Evolutionary conservation across 1,140 invertebrate species (phyloP), one percentile per base, ranked within the genome.

Genomic region (Charaxes varanes): DNA sequence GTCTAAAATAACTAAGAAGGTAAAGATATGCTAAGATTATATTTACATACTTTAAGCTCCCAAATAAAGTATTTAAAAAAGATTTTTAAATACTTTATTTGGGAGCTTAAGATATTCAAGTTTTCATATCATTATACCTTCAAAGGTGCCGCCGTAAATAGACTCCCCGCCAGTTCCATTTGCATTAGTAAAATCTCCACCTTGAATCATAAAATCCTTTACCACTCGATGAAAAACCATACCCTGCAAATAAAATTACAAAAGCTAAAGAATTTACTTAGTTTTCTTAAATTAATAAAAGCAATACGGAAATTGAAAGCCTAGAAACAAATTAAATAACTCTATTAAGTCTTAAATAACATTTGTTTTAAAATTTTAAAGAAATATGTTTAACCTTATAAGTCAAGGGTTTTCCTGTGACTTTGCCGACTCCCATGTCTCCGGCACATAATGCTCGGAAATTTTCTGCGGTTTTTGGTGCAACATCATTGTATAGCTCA

Each of bases 401-500:
- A 59, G 91, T 88, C 6, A 93, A 76, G 4, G 88, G 88, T 67
- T 94, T 94, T 19, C 87, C 87, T 0, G 92, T 92, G 2, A 84
- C 87, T 67, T 88, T 87, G 5, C 93, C 94, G 4, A 91, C 81
- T 5, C 94, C 93, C 64, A 90, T 91, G 62, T 97, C 94, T 2
- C 96, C 96, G 1, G 95, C 95, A 65, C 96, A 98, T 18, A 99
- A 85, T 1, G 92, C 89, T 28, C 95, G 89, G 76, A 99, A 99
- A 78, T 99, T 99, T 65, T 97, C 95, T 12, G 92, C 94, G 0
- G 97, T 98, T 76, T 95, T 95, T 1, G 97, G 97, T 28, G 94
- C 95, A 32, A 94, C 89, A 85, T 99, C 95, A 48, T 90, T 91
- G 84, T 93, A 99, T 0, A 99, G 84, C 71, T 99, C 97, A 70